phyloP scores from a whole-genome alignment of 1,140 invertebrate species.

The Drosophila bifasciata region DNA sequence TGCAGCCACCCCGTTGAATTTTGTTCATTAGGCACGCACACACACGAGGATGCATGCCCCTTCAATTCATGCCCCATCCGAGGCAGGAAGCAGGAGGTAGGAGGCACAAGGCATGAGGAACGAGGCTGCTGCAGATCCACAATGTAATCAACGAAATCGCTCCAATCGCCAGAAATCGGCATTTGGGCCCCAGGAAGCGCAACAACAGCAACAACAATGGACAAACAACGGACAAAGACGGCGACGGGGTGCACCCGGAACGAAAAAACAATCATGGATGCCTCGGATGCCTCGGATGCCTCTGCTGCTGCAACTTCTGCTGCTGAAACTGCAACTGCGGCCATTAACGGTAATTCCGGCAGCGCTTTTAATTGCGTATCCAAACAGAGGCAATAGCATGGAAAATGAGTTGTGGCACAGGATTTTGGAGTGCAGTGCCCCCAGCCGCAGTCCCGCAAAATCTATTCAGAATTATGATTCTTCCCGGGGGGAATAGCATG shows the following conservation, averaged over 20 bases:
- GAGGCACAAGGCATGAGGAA: not conserved
- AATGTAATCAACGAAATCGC: constrained; percentile 81
- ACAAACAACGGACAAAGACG: constrained; percentile 50
- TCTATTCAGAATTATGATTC: constrained; percentile 28
- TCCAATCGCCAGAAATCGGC: constrained; percentile 69
- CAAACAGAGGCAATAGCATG: constrained; percentile 56
- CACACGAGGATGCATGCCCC: constrained; percentile 7
- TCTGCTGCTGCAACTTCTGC: constrained; percentile 15
- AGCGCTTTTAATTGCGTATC: constrained; percentile 77
- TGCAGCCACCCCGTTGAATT: constrained; percentile 35
- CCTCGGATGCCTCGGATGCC: not conserved
- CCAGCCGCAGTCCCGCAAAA: not conserved
- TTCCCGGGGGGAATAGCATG: not conserved
- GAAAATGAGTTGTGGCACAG: constrained; percentile 61
- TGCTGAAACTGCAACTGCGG: constrained; percentile 53
- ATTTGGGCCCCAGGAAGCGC: constrained; percentile 50
- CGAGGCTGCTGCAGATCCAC: constrained; percentile 34
- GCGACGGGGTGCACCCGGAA: constrained; percentile 13
- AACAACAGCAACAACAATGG: constrained; percentile 23
- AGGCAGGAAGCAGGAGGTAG: constrained; percentile 15
- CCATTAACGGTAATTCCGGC: constrained; percentile 78
- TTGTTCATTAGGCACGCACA: constrained; percentile 64
- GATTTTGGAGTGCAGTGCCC: constrained; percentile 23
- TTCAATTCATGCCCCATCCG: not conserved
- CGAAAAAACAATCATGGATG: constrained; percentile 25